Evolutionary conservation across 1,140 invertebrate genomes (phyloP).

Genomic region (Tetranychus cinnabarinus): DNA sequence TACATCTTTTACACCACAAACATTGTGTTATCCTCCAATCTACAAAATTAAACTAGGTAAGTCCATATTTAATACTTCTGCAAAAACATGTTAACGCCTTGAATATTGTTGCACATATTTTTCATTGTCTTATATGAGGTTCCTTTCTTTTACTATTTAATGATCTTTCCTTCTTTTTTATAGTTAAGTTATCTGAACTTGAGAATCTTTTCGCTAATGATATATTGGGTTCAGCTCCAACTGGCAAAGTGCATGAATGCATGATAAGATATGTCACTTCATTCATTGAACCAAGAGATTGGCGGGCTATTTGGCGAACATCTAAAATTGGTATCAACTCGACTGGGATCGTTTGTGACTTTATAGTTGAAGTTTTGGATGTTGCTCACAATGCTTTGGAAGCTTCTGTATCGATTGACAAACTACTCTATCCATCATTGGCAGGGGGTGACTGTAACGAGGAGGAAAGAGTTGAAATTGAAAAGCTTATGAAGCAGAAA

Average conservation of each 20-base stretch:
- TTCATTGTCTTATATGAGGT: neutral
- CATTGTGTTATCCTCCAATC: neutral
- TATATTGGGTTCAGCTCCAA: neutral
- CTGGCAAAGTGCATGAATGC: constrained; percentile 1
- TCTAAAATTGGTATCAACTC: neutral
- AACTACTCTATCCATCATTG: neutral
- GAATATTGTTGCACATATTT: neutral
- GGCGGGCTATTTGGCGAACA: constrained; percentile 15
- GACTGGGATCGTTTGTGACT: constrained; percentile 4
- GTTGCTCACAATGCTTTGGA: constrained; percentile 6
- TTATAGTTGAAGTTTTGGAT: constrained; percentile 14
- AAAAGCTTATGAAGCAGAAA: neutral
- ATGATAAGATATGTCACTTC: constrained; percentile 11
- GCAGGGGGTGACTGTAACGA: neutral
- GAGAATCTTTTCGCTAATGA: neutral
- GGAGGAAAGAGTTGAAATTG: neutral
- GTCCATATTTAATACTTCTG: neutral
- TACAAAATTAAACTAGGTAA: constrained; percentile 1
- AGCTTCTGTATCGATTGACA: constrained; percentile 9
- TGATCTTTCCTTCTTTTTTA: neutral
- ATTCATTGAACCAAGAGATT: constrained; percentile 14
- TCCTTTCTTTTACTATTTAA: neutral
- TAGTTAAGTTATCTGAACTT: neutral
- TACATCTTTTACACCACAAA: neutral
- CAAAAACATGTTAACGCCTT: neutral